Evolutionary conservation across 30 jellyfish, hydroid and myxozoan genomes (phyloP), one percentile per base, ranked within the genome.

Genomic region (Clytia hemisphaerica): DNA sequence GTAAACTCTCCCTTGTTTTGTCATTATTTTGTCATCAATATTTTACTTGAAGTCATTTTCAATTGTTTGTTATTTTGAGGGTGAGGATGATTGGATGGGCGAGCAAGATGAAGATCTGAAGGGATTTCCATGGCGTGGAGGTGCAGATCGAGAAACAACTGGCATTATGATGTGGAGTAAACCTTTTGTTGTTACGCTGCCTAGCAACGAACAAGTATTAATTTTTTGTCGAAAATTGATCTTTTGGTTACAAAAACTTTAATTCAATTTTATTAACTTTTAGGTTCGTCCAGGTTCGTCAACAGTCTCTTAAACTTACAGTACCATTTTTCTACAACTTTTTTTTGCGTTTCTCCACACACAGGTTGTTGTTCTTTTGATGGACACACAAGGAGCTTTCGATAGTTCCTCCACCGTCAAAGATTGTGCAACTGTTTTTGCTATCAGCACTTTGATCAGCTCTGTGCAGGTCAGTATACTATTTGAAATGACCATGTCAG

Each of bases 331-430:
- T 10, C 22, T 60, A 9, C 12, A 51, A 9, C 66, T 12, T 12
- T 12, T 19, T 6, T 32, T 32, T 59, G 61, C 30, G 61, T 63
- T 37, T 10, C 26, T 24, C 6, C n/a, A 36, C 49, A 28, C 65
- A 0, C 59, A 93, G 99, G 93, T 93, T 77, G 97, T 86, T 35
- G 95, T 93, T 2, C 45, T 93, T 26, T 44, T 93, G 30, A 79
- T 93, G 97, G 99, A 93, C 57, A 93, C 99, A 6, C 99, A 93
- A 78, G 99, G 99, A 28, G 96, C 99, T 1, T 93, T 93, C 67
- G 99, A 93, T 63, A 83, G 97, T 61, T 78, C 99, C 18, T 93
- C 99, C 14, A 93, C 97, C 30, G 97, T 93, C 33, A 93, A 93
- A 45, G 96, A 93, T 37, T 93, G 99, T 71, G 99, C 99, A 3